Base-by-base conservation (phyloP, 2,797 vertebrate genomes). In the Psittacula echo region DNA sequence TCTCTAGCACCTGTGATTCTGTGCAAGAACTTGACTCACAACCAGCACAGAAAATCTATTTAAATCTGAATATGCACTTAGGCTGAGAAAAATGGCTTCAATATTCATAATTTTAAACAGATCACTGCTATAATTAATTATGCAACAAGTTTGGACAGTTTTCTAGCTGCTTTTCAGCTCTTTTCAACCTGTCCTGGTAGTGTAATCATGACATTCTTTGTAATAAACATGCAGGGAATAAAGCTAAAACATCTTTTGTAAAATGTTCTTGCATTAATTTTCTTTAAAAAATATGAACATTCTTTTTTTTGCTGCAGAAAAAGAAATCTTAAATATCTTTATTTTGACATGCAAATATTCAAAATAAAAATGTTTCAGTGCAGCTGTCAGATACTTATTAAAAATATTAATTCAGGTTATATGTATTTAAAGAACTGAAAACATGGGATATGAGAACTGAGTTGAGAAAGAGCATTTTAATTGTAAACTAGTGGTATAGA, bases 381-480 rank as follows among this genome's bases (percentile, higher is more conserved):
- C 81, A 87, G 44, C 78, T 91, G 60, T 92, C 85, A 85, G 30
- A 83, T 67, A 29, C 19, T 77, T 82, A 73, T 50, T 92, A 92
- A 94, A 95, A 93, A 88, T 97, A 84, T 89, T 85, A 90, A 72
- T 92, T 91, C 94, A 95, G 53, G 82, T 95, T 96, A 85, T 87
- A 93, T 14, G 30, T 85, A 89, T 64, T 85, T 85, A 75, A 44
- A 85, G 32, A n/a, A 78, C 62, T 48, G 72, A 79, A 93, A 93
- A 84, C 45, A 67, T 1, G 34, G 34, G 37, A 53, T 89, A 95
- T 85, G 87, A 95, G 94, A 95, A 90, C 24, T 37, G 74, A 92
- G 61, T 47, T 3, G 3, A 85, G 84, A 95, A 95, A 96, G 62
- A 95, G 83, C 66, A 0, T 85, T 96, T 92, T 93, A 93, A 77